Evolutionary conservation across 92 coral and sea anemone species (phyloP), one percentile per base, ranked within the genome.

Genomic region (Galaxea fascicularis): DNA sequence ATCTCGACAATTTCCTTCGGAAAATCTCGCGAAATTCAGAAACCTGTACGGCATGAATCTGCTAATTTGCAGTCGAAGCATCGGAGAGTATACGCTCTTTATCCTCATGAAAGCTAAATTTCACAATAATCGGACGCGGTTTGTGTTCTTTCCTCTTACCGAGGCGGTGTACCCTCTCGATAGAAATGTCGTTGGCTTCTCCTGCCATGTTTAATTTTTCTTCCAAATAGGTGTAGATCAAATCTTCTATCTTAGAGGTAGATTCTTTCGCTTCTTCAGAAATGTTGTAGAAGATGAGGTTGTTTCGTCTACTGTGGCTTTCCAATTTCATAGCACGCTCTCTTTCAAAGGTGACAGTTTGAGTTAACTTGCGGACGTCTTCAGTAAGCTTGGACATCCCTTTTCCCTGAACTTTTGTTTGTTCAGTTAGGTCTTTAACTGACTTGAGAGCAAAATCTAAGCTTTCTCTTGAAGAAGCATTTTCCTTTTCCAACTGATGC

Each of bases 271-370:
- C 10, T 46, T 84, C 80, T 59, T 65, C 65, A 14, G 79, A 20
- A 53, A 74, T 84, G 30, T n/a, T 28, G 45, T 53, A n/a, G n/a
- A 70, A 82, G 49, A 49, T 81, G 18, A 81, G 64, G 54, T 81
- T 81, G 51, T 81, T 69, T 30, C 86, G 18, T 70, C 86, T 72
- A 54, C 86, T 82, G 71, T 71, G 79, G 17, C 86, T 71, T 41
- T 82, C 86, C 14, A 71, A 24, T 57, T 35, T 71, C 58, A 54
- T 52, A 14, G 70, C 79, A n/a, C 45, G 44, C n/a, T 72, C 66
- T 15, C 41, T 24, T 31, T 81, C 57, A 31, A 68, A 39, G 54
- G 28, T 25, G 20, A 39, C 47, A 41, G 64, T 53, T 30, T 81
- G 51, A 20, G 53, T 53, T 4, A 70, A 28, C 14, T 30, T 22